Evolutionary conservation across 2,888 invertebrate genomes (phyloP), one percentile per base, ranked within the genome.

Genomic region (Proisotoma minuta): DNA sequence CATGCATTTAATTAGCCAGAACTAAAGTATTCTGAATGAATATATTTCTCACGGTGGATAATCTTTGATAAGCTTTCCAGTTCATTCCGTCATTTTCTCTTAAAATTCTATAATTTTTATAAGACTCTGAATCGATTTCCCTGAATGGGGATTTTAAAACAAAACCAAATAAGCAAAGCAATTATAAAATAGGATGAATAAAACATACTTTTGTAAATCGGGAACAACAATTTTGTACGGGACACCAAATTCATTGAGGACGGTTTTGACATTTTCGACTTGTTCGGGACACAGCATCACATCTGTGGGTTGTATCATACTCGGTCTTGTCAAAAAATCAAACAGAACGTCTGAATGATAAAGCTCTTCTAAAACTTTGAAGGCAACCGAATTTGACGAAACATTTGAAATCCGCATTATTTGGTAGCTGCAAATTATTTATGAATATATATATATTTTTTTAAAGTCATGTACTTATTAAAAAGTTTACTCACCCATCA

Each of bases 241-340:
- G 34, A 70, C 62, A 2, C 39, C 56, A 1, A 71, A 24, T 5
- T 63, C 39, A 1, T 28, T 40, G 27, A 73, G 63, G 18, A 73
- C 39, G 1, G 43, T 53, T 50, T 66, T 69, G 15, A 70, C 4
- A 23, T 63, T 60, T 1, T 58, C 47, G 2, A 65, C 28, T 34
- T 71, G 80, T 65, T 84, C 84, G 1, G 88, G 87, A 0, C 89
- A 84, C 12, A 90, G 84, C 49, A 90, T 81, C 2, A 91, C 79
- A 75, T 91, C 90, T 0, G 85, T 84, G 3, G 85, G 80, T 74
- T 76, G 78, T 63, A 80, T 81, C 51, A 79, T 78, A 51, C 79
- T 78, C 1, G 85, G 84, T 3, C 81, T 81, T 26, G 82, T 82
- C 77, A 85, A 83, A 78, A 85, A 85, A 70, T 83, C 73, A 18